These are phyloP conservation scores for Papilio dardanus DNA, from an alignment of 1,140 invertebrate genomes.

Conservation along the genomic window DNA sequence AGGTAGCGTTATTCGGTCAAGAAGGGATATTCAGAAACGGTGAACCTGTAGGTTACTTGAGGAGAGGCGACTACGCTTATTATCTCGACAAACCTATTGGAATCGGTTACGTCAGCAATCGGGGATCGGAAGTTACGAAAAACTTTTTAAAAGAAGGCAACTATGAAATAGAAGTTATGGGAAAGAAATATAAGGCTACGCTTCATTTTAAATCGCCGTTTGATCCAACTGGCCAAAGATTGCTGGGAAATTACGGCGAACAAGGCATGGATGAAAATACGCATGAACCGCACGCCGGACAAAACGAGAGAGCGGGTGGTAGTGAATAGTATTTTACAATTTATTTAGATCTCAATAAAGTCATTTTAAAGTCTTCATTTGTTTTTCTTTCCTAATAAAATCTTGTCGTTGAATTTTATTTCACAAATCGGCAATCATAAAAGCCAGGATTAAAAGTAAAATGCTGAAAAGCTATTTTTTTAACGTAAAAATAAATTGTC, in stretches of 20 bases:
- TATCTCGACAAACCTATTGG: conserved; percentile 87
- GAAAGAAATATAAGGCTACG: conserved; percentile 86
- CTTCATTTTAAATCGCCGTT: conserved; percentile 90
- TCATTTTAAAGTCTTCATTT: neutral
- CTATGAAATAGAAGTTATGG: conserved; percentile 92
- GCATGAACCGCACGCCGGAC: conserved; percentile 76
- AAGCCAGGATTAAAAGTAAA: no score
- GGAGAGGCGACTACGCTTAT: conserved; percentile 91
- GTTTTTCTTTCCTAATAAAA: neutral
- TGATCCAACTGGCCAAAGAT: conserved; percentile 85
- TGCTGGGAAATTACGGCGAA: conserved; percentile 76
- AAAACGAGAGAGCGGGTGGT: conserved; percentile 77
- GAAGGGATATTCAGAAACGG: conserved; percentile 93
- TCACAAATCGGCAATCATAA: neutral
- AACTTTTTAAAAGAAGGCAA: conserved; percentile 87
- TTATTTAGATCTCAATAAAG: conserved; percentile 30
- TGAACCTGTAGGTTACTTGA: conserved; percentile 88
- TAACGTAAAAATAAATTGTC: no score
- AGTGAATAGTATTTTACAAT: conserved; percentile 64
- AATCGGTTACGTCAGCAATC: conserved; percentile 79
- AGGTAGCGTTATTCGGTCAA: conserved; percentile 90
- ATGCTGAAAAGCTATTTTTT: no score
- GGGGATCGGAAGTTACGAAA: conserved; percentile 82
- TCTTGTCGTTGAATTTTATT: neutral
- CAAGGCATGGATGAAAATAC: conserved; percentile 70